These are phyloP conservation scores for Chrysopilus asiliformis DNA, from an alignment of 2,888 invertebrate species.

Conservation along the genomic window DNA sequence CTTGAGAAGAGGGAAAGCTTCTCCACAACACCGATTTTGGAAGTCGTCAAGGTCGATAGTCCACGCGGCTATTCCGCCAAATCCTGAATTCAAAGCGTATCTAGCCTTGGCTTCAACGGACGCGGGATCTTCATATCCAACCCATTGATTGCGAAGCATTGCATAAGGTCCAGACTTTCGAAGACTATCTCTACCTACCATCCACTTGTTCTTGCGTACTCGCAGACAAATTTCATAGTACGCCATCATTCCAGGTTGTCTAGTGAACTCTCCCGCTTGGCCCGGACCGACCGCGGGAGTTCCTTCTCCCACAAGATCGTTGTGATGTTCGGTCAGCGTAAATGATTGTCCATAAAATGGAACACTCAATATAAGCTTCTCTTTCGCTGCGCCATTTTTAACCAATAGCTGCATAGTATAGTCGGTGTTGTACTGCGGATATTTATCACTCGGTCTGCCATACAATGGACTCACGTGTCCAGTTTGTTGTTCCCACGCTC, in stretches of 20 bases:
- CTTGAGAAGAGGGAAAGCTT: slow-evolving; percentile 62
- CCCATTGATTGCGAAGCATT: slow-evolving; percentile 72
- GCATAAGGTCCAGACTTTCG: slow-evolving; percentile 56
- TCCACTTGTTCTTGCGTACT: slow-evolving; percentile 55
- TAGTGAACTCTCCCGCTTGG: slow-evolving; percentile 64
- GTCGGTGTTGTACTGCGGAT: slow-evolving; percentile 67
- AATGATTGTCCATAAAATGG: slow-evolving; percentile 85
- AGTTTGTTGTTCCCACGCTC: slow-evolving; percentile 70
- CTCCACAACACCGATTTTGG: slow-evolving; percentile 67
- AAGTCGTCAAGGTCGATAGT: slow-evolving; percentile 82
- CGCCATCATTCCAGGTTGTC: slow-evolving; percentile 76
- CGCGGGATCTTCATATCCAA: slow-evolving; percentile 71
- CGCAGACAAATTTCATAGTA: slow-evolving; percentile 75
- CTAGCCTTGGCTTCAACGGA: slow-evolving; percentile 63
- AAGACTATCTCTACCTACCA: slow-evolving; percentile 45
- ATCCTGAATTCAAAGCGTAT: slow-evolving; percentile 57
- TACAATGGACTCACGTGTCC: slow-evolving; percentile 72
- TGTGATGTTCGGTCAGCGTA: slow-evolving; percentile 40
- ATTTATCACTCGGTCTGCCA: slow-evolving; percentile 48
- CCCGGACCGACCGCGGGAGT: slow-evolving; percentile 60
- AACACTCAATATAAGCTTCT: slow-evolving; percentile 65
- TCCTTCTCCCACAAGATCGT: slow-evolving; percentile 41
- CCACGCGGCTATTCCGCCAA: slow-evolving; percentile 77
- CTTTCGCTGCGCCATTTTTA: slow-evolving; percentile 57
- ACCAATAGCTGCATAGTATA: slow-evolving; percentile 66